phyloP scores from a whole-genome alignment of 2,888 invertebrate genomes.

The Amiota minor region DNA sequence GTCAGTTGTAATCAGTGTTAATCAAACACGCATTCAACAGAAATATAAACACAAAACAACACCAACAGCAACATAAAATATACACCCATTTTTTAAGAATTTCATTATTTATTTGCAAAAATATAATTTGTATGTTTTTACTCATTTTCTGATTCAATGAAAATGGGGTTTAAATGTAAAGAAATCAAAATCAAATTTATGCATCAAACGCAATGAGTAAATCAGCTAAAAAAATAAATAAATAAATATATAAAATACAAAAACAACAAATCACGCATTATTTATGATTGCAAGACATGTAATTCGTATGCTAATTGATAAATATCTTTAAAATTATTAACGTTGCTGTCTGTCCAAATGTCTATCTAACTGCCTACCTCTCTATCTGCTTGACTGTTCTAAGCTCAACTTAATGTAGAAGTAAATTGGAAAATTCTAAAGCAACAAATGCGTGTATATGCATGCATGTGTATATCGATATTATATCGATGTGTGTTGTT shows the following conservation, averaged over 20 bases:
- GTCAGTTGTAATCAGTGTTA: conserved; percentile 60
- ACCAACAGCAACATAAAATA: not conserved
- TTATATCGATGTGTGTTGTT: too few relatives aligned
- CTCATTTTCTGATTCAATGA: conserved; percentile 25
- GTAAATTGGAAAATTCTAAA: conserved; percentile 35
- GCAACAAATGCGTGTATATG: conserved; percentile 58
- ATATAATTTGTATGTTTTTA: conserved; percentile 20
- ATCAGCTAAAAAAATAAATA: conserved; percentile 15
- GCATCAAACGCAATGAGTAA: conserved; percentile 29
- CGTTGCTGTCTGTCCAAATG: conserved; percentile 38
- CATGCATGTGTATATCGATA: conserved; percentile 22
- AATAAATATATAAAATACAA: conserved; percentile 53
- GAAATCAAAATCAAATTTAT: conserved; percentile 32
- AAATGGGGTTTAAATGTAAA: conserved; percentile 18
- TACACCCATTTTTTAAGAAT: conserved; percentile 4
- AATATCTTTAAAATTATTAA: conserved; percentile 68
- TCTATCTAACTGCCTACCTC: not conserved
- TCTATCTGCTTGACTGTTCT: not conserved
- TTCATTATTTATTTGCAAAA: not conserved
- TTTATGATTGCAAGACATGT: conserved; percentile 70
- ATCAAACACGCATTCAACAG: conserved; percentile 61
- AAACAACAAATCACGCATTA: conserved; percentile 60
- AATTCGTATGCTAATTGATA: conserved; percentile 68
- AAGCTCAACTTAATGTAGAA: conserved; percentile 29
- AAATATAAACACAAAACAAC: not conserved